These are phyloP conservation scores for Pogonocherus hispidulus DNA, from an alignment of 2,888 invertebrate genomes.

Conservation along the genomic window DNA sequence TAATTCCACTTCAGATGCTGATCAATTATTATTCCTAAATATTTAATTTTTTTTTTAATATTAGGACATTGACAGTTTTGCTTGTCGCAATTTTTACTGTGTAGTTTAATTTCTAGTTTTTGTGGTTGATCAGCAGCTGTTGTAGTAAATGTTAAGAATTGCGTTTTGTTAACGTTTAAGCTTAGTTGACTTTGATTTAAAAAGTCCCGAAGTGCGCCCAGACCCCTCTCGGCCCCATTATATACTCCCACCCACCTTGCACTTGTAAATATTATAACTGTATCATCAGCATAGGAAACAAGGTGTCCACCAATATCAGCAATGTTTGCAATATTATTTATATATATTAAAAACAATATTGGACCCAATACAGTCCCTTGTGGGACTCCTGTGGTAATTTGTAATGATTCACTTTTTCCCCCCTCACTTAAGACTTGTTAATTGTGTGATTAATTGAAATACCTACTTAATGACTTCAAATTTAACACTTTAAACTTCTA, in stretches of 20 bases:
- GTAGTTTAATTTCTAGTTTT: not conserved
- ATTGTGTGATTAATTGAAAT: no score
- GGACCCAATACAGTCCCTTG: conserved; percentile 1
- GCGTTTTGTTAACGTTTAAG: not conserved
- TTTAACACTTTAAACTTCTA: no score
- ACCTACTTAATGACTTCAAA: no score
- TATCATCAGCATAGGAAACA: not conserved
- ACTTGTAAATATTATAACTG: not conserved
- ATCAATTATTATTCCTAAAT: not conserved
- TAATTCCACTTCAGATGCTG: not conserved
- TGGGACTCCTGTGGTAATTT: not conserved
- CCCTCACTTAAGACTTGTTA: no score
- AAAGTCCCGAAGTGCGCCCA: not conserved
- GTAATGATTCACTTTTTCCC: no score
- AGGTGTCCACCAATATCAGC: not conserved
- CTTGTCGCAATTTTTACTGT: not conserved
- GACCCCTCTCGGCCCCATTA: not conserved
- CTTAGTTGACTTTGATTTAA: not conserved
- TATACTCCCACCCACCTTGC: not conserved
- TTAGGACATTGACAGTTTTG: not conserved
- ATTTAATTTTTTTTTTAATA: not conserved
- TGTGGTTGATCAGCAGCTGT: not conserved
- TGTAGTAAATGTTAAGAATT: not conserved
- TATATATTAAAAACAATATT: not conserved
- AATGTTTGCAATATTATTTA: no score